phyloP scores from a whole-genome alignment of 1,140 invertebrate genomes.

The Laupala kohalensis region DNA sequence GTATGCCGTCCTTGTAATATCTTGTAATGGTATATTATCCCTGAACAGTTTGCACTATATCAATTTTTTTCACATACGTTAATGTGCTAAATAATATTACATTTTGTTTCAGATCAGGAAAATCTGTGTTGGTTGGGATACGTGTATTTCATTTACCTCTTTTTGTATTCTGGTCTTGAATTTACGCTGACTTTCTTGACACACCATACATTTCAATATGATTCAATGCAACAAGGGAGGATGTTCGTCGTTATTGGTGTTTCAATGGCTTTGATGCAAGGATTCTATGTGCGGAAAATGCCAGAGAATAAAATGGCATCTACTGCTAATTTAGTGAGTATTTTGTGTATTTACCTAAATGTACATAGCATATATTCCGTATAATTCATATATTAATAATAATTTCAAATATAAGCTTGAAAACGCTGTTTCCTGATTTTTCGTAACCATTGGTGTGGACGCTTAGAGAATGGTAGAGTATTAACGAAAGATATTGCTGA shows the following conservation, averaged over 20 bases:
- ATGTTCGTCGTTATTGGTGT: constrained; percentile 93
- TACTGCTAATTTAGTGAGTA: constrained; percentile 51
- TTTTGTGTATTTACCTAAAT: too few relatives aligned
- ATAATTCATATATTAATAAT: too few relatives aligned
- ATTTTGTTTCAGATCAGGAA: constrained; percentile 34
- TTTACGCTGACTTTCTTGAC: constrained; percentile 96
- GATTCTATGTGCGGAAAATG: constrained; percentile 69
- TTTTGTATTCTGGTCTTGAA: constrained; percentile 93
- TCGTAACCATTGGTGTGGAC: too few relatives aligned
- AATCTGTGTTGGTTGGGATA: constrained; percentile 60
- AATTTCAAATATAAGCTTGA: too few relatives aligned
- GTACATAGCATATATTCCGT: too few relatives aligned
- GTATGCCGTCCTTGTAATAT: too few relatives aligned
- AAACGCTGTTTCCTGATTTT: too few relatives aligned
- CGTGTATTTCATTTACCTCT: constrained; percentile 90
- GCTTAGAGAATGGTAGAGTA: too few relatives aligned
- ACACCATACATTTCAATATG: constrained; percentile 82
- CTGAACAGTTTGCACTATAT: background rate
- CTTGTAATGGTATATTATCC: background rate
- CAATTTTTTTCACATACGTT: background rate
- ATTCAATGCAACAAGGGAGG: constrained; percentile 91
- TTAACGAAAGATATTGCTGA: too few relatives aligned
- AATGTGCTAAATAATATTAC: background rate
- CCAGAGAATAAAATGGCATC: constrained; percentile 57
- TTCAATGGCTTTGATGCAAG: constrained; percentile 89